phyloP scores from a whole-genome alignment of 1,140 invertebrate genomes.

The Drosophila ohnishii region DNA sequence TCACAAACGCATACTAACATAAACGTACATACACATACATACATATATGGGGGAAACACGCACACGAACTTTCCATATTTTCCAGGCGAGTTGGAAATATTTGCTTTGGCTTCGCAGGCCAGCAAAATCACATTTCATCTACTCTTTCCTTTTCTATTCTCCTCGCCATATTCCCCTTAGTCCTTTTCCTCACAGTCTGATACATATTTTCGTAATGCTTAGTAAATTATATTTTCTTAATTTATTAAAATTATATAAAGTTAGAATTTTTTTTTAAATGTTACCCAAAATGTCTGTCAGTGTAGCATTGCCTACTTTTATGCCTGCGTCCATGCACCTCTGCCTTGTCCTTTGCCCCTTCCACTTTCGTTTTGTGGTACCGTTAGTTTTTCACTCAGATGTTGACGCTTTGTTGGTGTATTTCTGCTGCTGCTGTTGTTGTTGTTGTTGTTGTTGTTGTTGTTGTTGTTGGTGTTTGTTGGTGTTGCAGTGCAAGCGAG shows the following conservation, averaged over 20 bases:
- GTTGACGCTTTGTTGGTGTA: not conserved
- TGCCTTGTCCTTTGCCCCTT: not conserved
- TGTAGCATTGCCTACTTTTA: not conserved
- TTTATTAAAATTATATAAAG: not conserved
- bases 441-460: not conserved
- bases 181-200: not conserved
- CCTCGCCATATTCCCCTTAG: not conserved
- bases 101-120: constrained; percentile 40
- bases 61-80: constrained; percentile 64
- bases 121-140: not conserved
- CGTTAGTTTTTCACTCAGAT: constrained; percentile 58
- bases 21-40: constrained; percentile 14
- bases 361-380: constrained; percentile 48
- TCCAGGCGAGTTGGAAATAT: constrained; percentile 73
- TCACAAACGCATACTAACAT: constrained; percentile 16
- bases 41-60: constrained; percentile 18
- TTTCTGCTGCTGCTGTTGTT: not conserved
- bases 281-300: not conserved
- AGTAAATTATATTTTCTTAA: not conserved
- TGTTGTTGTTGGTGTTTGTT: not conserved
- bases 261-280: not conserved
- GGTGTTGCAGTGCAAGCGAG: constrained; percentile 38
- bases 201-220: not conserved
- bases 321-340: constrained; percentile 11
- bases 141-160: not conserved